Base-by-base conservation (phyloP, 1,140 invertebrate species). In the Archivesica marissinica region DNA sequence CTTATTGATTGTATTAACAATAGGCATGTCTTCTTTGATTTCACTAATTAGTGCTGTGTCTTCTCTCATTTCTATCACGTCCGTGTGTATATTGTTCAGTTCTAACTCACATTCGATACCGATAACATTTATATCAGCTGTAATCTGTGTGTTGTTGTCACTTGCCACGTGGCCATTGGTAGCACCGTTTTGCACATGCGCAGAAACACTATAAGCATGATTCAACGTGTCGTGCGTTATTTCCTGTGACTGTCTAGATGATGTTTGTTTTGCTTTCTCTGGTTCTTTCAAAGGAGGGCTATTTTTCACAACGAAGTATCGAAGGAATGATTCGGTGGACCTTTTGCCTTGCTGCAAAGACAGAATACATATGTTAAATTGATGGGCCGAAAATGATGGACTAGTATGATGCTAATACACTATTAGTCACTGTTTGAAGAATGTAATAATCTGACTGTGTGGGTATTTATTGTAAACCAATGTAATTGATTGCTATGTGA, bases 341-440 rank as follows among this genome's bases (percentile, higher is more conserved):
- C 81, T 25, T 39, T n/a, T 61, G 13, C 81, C 81, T 84, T 84
- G 81, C 81, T 84, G 72, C 11, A 61, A 75, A 56, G 17, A 2
- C 1, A 82, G 11, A 11, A 72, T 70, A 38, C 23, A 35, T 17
- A n/a, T 54, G 4, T n/a, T 6, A 54, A 11, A 11, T 54, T 54
- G n/a, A n/a, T n/a, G n/a, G n/a, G n/a, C n/a, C n/a, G n/a, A n/a
- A n/a, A n/a, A n/a, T n/a, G n/a, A n/a, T n/a, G n/a, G n/a, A n/a
- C n/a, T n/a, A n/a, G n/a, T n/a, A n/a, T n/a, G n/a, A 33, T 23
- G 17, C 61, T 2, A 66, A 54, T 11, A 35, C 20, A 38, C 0
- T 77, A 20, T 30, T 30, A 33, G 11, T 13, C 2, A n/a, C 3
- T 25, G 1, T 35, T 30, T 6, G 17, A n/a, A n/a, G n/a, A n/a